Evolutionary conservation across 2,888 invertebrate species (phyloP).

Genomic region (Nomada flava): DNA sequence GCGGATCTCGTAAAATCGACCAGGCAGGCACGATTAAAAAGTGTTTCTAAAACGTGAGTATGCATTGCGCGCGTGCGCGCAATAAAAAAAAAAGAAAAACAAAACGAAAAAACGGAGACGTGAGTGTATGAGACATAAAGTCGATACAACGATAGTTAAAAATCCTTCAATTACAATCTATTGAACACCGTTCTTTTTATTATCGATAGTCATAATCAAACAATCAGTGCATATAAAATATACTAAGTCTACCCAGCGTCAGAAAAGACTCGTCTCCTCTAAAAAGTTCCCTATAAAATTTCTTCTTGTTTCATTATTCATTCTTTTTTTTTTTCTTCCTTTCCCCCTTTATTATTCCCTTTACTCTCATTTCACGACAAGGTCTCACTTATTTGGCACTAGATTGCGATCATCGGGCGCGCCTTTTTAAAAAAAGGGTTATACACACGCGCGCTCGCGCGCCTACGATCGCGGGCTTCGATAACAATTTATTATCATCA

Average conservation of each 20-base stretch:
- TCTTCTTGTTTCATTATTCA: slow-evolving; percentile 61
- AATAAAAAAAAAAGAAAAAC: slow-evolving; percentile 9
- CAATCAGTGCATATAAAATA: slow-evolving; percentile 85
- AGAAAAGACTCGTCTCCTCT: slow-evolving; percentile 82
- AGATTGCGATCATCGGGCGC: slow-evolving; percentile 76
- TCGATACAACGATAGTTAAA: slow-evolving; percentile 72
- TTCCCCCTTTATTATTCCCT: slow-evolving; percentile 29
- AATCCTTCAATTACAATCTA: slow-evolving; percentile 79
- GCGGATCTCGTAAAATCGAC: slow-evolving; percentile 58
- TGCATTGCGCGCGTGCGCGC: slow-evolving; percentile 27
- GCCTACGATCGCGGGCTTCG: slow-evolving; percentile 58
- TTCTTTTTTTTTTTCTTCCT: not conserved
- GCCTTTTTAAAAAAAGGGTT: slow-evolving; percentile 47
- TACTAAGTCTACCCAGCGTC: slow-evolving; percentile 84
- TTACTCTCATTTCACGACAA: slow-evolving; percentile 74
- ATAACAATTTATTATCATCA: slow-evolving; percentile 59
- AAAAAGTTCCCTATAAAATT: slow-evolving; percentile 83
- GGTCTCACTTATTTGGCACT: slow-evolving; percentile 84
- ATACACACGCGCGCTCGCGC: slow-evolving; percentile 47
- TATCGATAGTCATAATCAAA: slow-evolving; percentile 84
- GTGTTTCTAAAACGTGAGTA: slow-evolving; percentile 27
- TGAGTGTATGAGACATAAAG: slow-evolving; percentile 58
- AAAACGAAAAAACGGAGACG: slow-evolving; percentile 34
- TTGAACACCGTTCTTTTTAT: slow-evolving; percentile 84
- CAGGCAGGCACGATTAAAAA: slow-evolving; percentile 5